phyloP scores from a whole-genome alignment of 1,140 invertebrate species.

The Luehdorfia chinensis region DNA sequence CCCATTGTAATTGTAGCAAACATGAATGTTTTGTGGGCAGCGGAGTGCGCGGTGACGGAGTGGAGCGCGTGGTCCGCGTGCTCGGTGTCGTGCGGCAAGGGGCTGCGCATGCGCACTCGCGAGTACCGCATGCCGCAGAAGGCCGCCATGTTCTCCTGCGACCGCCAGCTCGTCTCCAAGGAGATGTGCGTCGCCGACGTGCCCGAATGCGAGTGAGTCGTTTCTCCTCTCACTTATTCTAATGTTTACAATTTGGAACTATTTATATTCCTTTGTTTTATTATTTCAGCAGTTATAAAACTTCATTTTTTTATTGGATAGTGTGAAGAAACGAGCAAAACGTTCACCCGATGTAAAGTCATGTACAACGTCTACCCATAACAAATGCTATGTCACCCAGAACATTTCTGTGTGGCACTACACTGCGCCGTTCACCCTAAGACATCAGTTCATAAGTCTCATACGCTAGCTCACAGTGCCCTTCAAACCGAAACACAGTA shows the following conservation, averaged over 20 bases:
- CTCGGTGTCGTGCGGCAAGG: constrained; percentile 93
- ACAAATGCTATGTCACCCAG: no score
- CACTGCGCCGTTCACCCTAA: no score
- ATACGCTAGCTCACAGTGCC: no score
- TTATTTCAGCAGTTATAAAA: neutral
- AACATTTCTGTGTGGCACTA: no score
- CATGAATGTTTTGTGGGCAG: constrained; percentile 75
- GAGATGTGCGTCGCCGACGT: constrained; percentile 90
- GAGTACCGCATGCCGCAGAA: constrained; percentile 87
- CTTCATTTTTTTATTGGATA: no score
- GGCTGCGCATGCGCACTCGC: constrained; percentile 87
- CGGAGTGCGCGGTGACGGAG: constrained; percentile 86
- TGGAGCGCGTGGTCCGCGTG: constrained; percentile 88
- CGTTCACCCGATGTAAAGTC: no score
- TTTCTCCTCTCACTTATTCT: neutral
- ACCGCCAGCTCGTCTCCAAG: constrained; percentile 88
- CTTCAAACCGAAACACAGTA: no score
- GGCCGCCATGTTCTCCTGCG: constrained; percentile 86
- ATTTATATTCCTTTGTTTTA: neutral
- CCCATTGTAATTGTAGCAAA: no score
- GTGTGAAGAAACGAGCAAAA: no score
- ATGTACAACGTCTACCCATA: no score
- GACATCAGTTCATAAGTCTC: no score
- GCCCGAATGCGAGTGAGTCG: constrained; percentile 83
- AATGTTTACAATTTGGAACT: neutral